Base-by-base conservation (phyloP, 2,113 vertebrate species). In the Sigmodon hispidus region DNA sequence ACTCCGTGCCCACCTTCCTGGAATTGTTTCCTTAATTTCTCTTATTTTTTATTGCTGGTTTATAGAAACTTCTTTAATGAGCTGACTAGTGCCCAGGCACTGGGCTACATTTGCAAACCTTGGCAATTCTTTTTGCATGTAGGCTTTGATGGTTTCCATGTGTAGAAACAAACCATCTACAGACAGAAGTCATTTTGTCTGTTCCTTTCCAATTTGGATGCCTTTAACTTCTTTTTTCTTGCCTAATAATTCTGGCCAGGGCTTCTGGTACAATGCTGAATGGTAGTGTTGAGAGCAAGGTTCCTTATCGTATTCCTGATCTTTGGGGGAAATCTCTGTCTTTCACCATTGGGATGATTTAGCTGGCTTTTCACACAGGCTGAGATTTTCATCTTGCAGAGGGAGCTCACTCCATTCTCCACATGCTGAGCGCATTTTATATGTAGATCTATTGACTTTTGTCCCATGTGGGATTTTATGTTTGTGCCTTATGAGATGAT, bases 171-270 rank as follows among this genome's bases (percentile, higher is more conserved):
- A 57, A 29, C 26, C 67, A 36, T 48, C 40, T 81, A 50, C n/a
- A 81, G 70, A 65, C 61, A 73, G 55, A 73, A 73, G 50, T 72
- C 79, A n/a, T 87, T 91, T 91, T 67, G 57, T 40, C 90, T 69
- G 26, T 94, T 95, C 29, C 36, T 89, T 90, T 90, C 34, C 65
- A 87, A 31, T 34, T 57, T 83, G 48, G 34, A 75, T 77, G 40
- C 24, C 7, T 69, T 90, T 59, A 29, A 36, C 87, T 73, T 72
- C 90, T 95, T 70, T 59, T 80, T 70, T 50, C 69, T 84, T 84
- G 29, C 10, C 40, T 87, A 43, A 17, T 69, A 52, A 2, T 88
- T 76, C 19, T 52, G 69, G 36, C n/a, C 43, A 84, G 59, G 36
- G 24, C 29, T 87, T 80, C 57, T 24, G 73, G 24, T 22, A 12